These are phyloP conservation scores for Nothoprocta pentlandii DNA, from an alignment of 2,113 vertebrate genomes.

Conservation along the genomic window DNA sequence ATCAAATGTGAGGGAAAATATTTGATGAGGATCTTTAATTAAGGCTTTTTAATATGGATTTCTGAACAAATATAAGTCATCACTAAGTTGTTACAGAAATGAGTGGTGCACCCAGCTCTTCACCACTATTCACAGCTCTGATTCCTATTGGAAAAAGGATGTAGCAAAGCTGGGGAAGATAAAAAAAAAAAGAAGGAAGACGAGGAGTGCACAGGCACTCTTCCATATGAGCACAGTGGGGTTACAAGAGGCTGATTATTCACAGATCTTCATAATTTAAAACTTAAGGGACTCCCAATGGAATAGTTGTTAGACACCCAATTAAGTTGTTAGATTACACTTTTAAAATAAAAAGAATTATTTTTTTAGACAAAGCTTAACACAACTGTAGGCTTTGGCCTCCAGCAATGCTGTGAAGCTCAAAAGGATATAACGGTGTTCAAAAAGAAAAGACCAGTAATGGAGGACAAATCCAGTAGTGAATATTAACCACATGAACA, in stretches of 20 bases:
- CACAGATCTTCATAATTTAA: background rate
- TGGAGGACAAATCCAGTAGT: background rate
- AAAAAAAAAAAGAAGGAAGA: background rate
- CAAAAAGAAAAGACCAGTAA: background rate
- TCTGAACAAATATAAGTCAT: background rate
- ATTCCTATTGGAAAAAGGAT: background rate
- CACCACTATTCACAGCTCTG: background rate
- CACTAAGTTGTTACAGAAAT: background rate
- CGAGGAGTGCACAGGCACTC: background rate
- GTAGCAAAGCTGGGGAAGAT: background rate
- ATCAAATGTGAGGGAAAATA: background rate
- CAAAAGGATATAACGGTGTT: background rate
- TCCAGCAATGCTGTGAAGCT: background rate
- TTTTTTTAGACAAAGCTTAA: background rate
- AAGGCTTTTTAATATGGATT: background rate
- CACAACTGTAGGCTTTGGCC: background rate
- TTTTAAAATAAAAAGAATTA: background rate
- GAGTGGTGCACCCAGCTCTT: background rate
- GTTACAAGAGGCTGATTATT: background rate
- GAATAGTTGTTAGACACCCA: background rate
- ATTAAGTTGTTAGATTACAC: background rate
- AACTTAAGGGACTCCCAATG: background rate
- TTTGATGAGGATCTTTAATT: background rate
- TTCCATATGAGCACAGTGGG: fast-evolving
- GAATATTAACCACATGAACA: background rate